Percentiles rank a stretch among this genome's conserved stretches.
Evolutionary conservation across 2,113 vertebrate species (phyloP).

Genomic region (Paratilapia polleni): DNA sequence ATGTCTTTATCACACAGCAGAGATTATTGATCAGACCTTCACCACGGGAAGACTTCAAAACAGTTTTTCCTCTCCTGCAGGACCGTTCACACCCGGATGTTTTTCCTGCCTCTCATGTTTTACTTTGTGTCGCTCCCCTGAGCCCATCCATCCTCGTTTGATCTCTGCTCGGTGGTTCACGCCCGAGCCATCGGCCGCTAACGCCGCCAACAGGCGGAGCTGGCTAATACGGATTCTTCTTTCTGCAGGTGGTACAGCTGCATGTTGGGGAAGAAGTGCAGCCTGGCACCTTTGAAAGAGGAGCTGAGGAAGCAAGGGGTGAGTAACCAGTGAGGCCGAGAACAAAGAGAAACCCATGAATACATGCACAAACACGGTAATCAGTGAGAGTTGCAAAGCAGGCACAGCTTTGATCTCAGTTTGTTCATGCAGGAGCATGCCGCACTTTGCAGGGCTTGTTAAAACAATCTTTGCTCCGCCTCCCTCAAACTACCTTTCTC

Average conservation of each 20-base stretch:
- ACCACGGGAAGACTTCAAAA: constrained; percentile 61
- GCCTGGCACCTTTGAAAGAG: constrained; percentile 94
- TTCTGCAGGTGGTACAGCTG: constrained; percentile 96
- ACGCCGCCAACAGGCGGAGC: not conserved
- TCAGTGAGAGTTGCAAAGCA: constrained; percentile 4
- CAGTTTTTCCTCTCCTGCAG: constrained; percentile 29
- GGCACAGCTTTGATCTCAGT: constrained; percentile 2
- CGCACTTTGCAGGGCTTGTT: constrained; percentile 1
- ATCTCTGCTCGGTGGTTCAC: constrained; percentile 36
- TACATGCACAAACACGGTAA: not conserved
- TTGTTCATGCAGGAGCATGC: not conserved
- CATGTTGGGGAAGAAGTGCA: constrained; percentile 99
- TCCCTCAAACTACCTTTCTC: not conserved
- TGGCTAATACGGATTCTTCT: constrained; percentile 40
- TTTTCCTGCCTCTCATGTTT: constrained; percentile 25
- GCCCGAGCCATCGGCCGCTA: not conserved
- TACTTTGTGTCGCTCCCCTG: constrained; percentile 13
- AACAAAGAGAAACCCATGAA: constrained; percentile 2
- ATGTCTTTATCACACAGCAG: constrained; percentile 56
- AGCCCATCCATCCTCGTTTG: constrained; percentile 40
- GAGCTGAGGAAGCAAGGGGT: constrained; percentile 96
- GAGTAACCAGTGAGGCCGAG: constrained; percentile 61
- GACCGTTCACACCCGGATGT: constrained; percentile 13
- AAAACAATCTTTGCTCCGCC: not conserved
- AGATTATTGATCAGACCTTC: constrained; percentile 68